These are phyloP conservation scores for Ochropleura plecta DNA, from an alignment of 2,888 invertebrate genomes.

Conservation along the genomic window DNA sequence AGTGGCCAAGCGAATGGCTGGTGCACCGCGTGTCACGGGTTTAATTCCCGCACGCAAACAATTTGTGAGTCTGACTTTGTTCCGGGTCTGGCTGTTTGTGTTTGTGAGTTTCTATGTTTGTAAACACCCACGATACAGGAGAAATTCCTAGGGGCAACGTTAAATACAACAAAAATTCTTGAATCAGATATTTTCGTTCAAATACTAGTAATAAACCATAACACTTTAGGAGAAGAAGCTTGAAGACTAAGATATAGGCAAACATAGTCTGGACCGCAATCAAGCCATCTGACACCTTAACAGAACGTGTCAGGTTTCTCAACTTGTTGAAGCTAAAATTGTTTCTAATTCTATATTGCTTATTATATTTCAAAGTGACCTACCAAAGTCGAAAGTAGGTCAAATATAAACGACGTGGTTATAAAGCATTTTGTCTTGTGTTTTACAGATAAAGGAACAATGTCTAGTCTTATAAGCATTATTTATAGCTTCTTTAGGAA, in stretches of 20 bases:
- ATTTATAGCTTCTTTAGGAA: neutral
- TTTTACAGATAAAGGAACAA: slow-evolving; percentile 8
- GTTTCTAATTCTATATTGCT: slow-evolving; percentile 26
- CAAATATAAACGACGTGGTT: slow-evolving; percentile 13
- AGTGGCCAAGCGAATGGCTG: no score
- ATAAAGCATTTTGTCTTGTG: slow-evolving; percentile 10
- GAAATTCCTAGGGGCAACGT: no score
- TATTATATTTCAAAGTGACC: slow-evolving; percentile 30
- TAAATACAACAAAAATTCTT: neutral
- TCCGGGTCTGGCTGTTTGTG: no score
- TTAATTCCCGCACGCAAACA: no score
- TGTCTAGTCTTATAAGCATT: neutral
- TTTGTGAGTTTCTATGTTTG: no score
- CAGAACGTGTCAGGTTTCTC: slow-evolving; percentile 17
- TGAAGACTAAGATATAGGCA: slow-evolving; percentile 10
- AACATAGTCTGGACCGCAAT: slow-evolving; percentile 34
- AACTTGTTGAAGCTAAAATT: slow-evolving; percentile 35
- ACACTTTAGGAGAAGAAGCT: neutral
- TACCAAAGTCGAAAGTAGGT: slow-evolving; percentile 30
- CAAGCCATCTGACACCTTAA: slow-evolving; percentile 43
- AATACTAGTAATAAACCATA: slow-evolving; percentile 4
- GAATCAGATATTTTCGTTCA: neutral
- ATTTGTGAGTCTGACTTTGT: no score
- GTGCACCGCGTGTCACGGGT: no score
- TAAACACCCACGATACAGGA: no score